These are phyloP conservation scores for Dolichallabes microphthalmus DNA, from an alignment of 2,113 vertebrate genomes.

Conservation along the genomic window DNA sequence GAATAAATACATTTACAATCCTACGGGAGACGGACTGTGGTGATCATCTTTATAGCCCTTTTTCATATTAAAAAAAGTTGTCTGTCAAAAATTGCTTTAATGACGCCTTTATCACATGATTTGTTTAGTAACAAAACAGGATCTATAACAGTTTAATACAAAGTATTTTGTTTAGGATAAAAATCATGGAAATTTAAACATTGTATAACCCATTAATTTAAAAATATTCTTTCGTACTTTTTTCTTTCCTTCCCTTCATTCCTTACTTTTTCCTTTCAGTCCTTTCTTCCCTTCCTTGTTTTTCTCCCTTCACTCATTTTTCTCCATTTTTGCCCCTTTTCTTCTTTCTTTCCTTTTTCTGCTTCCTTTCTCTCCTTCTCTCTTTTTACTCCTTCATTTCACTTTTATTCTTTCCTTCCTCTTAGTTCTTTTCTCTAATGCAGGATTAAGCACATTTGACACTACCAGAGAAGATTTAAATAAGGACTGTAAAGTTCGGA, in stretches of 20 bases:
- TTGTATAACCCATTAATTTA: neutral
- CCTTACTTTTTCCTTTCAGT: too few species aligned
- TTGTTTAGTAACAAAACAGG: neutral
- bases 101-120: neutral
- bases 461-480: too few species aligned
- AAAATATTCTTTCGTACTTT: too few species aligned
- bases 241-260: too few species aligned
- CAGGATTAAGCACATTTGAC: neutral
- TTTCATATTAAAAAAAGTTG: neutral
- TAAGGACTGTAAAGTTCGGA: neutral
- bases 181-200: neutral
- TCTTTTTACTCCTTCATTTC: too few species aligned
- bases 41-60: neutral
- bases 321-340: too few species aligned
- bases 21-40: neutral
- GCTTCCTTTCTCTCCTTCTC: too few species aligned
- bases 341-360: too few species aligned
- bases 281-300: too few species aligned
- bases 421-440: neutral
- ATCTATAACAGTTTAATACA: neutral
- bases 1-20: neutral
- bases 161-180: neutral
- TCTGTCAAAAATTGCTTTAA: neutral
- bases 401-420: too few species aligned
- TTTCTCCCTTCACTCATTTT: too few species aligned